Evolutionary conservation across 2,888 invertebrate species (phyloP), one percentile per base, ranked within the genome.

Genomic region (Cabera pusaria): DNA sequence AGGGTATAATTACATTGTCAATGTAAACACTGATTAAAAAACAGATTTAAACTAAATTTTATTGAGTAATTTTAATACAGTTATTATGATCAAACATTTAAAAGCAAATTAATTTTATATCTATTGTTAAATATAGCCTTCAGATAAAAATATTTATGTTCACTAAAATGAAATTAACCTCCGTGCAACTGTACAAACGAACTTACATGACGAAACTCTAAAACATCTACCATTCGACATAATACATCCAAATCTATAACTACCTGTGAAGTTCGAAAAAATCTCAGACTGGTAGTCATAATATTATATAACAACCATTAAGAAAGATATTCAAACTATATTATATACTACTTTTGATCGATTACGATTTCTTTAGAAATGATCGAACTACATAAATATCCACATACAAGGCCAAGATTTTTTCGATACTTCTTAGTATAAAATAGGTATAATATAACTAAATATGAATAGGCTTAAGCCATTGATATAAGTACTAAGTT

Each of bases 121-220:
- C 73, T 77, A 74, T 73, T 72, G 68, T 65, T 67, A 73, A 68
- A 66, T 69, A 68, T 63, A 71, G 59, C 67, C 67, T 61, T 71
- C 47, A 61, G 63, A 66, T 63, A 72, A 72, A 71, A 73, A 69
- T 67, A 71, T 65, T 56, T 67, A 58, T 61, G 58, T 64, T 64
- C 56, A 48, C 68, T 77, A 79, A 63, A 40, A 55, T 67, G 57
- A 76, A 78, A 75, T 70, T 67, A 78, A 56, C 51, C 48, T 66
- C 63, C 34, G 74, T 80, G 75, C 69, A 66, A 64, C 76, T 83
- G 78, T 83, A 85, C 82, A 85, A 80, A 82, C 72, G 66, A 77
- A 82, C 70, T 72, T 66, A 56, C 49, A 43, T 57, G 45, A 57
- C 60, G 52, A 64, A 55, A 35, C 53, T 56, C 58, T 68, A 64